Percentiles rank a stretch among this genome's conserved stretches.
phyloP scores from a whole-genome alignment of 2,113 vertebrate species.

The Chloroceryle aenea region DNA sequence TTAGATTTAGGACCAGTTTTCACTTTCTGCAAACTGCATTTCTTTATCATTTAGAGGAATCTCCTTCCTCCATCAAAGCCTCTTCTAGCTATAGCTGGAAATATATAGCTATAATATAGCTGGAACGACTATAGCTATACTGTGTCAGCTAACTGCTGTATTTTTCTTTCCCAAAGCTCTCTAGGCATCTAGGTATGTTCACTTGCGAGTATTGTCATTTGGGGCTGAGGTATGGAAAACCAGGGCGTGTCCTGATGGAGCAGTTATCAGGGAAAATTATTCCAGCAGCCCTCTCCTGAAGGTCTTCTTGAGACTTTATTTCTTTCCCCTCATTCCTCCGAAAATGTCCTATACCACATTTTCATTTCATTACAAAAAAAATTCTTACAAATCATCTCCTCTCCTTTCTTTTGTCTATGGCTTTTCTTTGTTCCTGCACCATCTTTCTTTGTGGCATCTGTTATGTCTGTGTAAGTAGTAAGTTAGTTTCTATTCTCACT shows the following conservation, averaged over 20 bases:
- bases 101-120: conserved; percentile 11
- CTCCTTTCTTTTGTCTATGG: neutral
- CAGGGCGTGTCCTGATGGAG: neutral
- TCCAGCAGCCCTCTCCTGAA: neutral
- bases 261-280: neutral
- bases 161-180: neutral
- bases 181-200: neutral
- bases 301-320: neutral
- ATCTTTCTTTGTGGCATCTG: neutral
- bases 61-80: neutral
- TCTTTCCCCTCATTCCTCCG: neutral
- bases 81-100: neutral
- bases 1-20: conserved; percentile 41
- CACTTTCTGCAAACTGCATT: conserved; percentile 3
- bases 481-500: conserved; percentile 59
- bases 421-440: neutral
- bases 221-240: neutral
- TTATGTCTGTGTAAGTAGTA: conserved; percentile 46
- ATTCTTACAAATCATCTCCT: neutral
- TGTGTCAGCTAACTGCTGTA: neutral
- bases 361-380: neutral
- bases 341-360: neutral
- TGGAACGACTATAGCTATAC: neutral
- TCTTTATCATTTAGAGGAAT: conserved; percentile 44
- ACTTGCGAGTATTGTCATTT: neutral